These are phyloP conservation scores for Acanthosepion esculentum DNA, from an alignment of 2,888 invertebrate species.

Conservation along the genomic window DNA sequence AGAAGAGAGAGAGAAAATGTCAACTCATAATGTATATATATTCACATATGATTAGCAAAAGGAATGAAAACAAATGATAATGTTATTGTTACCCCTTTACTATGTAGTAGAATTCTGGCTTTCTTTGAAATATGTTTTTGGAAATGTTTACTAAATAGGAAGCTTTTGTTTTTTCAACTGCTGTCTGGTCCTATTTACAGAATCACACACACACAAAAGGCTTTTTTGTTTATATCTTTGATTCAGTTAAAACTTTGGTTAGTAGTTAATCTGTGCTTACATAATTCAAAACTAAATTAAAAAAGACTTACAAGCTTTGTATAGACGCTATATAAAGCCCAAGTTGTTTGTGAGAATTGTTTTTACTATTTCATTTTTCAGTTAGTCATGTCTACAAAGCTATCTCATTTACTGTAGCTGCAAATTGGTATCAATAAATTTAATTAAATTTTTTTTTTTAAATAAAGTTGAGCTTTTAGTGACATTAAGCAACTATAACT, in stretches of 20 bases:
- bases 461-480: not conserved
- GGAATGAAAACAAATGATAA: not conserved
- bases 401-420: not conserved
- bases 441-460: not conserved
- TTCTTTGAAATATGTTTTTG: not conserved
- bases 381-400: not conserved
- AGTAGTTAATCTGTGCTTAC: not conserved
- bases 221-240: not conserved
- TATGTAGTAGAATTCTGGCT: not conserved
- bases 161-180: not conserved
- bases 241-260: not conserved
- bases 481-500: not conserved
- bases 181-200: not conserved
- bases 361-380: not conserved
- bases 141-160: not conserved
- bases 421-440: not conserved
- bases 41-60: not conserved
- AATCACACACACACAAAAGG: not conserved
- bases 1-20: not conserved
- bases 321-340: not conserved
- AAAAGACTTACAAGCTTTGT: too few relatives aligned
- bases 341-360: not conserved
- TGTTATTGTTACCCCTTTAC: not conserved
- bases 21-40: not conserved
- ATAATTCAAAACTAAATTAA: not conserved